A percentile compares a stretch with the other conserved stretches of the same genome.
phyloP scores from a whole-genome alignment of 2,888 invertebrate genomes.

The Ophion ellenae region DNA sequence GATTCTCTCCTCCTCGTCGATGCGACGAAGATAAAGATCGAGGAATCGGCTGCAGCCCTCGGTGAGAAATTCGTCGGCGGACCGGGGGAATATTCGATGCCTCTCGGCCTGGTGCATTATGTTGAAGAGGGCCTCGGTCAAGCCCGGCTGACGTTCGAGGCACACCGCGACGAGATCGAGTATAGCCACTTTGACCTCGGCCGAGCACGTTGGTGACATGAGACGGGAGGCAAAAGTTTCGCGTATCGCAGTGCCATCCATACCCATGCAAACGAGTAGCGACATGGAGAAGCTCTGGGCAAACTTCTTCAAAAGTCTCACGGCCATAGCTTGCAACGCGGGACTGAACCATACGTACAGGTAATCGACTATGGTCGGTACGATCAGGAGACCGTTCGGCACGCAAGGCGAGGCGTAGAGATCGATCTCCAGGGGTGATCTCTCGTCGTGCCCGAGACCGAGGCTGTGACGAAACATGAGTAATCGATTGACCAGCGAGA shows the following conservation, averaged over 20 bases:
- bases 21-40: conserved; percentile 79
- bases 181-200: conserved; percentile 83
- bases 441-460: conserved; percentile 76
- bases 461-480: conserved; percentile 81
- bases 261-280: conserved; percentile 86
- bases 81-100: conserved; percentile 80
- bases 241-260: conserved; percentile 86
- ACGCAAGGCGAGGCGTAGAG: conserved; percentile 82
- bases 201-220: conserved; percentile 84
- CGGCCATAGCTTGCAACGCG: conserved; percentile 85
- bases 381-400: conserved; percentile 83
- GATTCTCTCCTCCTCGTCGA: conserved; percentile 79
- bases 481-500: conserved; percentile 81
- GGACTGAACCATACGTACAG: conserved; percentile 86
- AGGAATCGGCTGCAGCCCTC: conserved; percentile 82
- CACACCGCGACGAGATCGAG: conserved; percentile 84
- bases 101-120: conserved; percentile 82
- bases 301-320: conserved; percentile 85
- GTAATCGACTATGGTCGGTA: conserved; percentile 86
- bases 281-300: conserved; percentile 86
- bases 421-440: conserved; percentile 82
- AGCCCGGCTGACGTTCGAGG: conserved; percentile 83
- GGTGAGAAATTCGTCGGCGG: conserved; percentile 81
- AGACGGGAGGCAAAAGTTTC: conserved; percentile 86
- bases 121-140: conserved; percentile 83